A percentile compares a stretch with the other conserved stretches of the same genome.
phyloP scores from a whole-genome alignment of 2,888 invertebrate genomes.

The Tromatobia lineatoria region DNA sequence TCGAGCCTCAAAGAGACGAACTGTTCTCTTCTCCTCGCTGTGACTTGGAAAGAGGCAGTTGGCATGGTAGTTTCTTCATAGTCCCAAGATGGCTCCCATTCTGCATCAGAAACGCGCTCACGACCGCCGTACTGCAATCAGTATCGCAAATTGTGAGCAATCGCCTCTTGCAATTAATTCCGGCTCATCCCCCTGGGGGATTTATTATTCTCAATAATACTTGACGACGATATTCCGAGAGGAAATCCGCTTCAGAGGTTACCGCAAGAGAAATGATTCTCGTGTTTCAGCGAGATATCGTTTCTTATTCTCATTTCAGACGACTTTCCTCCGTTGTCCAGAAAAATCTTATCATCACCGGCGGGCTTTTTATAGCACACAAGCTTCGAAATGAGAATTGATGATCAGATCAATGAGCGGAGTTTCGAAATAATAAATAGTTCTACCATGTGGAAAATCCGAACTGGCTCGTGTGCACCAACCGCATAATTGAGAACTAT shows the following conservation, averaged over 20 bases:
- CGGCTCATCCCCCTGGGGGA: constrained; percentile 77
- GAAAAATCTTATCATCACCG: constrained; percentile 58
- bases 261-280: constrained; percentile 42
- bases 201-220: constrained; percentile 73
- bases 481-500: background rate
- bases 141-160: constrained; percentile 83
- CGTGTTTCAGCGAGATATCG: constrained; percentile 35
- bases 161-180: constrained; percentile 82
- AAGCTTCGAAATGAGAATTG: constrained; percentile 46
- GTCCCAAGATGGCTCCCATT: constrained; percentile 58
- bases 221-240: constrained; percentile 63
- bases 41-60: constrained; percentile 30
- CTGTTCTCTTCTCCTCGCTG: constrained; percentile 64
- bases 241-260: constrained; percentile 32
- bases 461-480: background rate
- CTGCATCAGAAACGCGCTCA: constrained; percentile 33
- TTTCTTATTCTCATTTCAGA: constrained; percentile 58
- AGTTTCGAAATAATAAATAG: constrained; percentile 41
- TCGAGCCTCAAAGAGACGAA: constrained; percentile 76
- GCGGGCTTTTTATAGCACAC: background rate
- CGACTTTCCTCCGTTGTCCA: constrained; percentile 42
- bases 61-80: constrained; percentile 42
- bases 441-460: constrained; percentile 2
- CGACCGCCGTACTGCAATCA: constrained; percentile 80
- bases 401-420: constrained; percentile 22